phyloP scores from a whole-genome alignment of 2,888 invertebrate species.

The Habroteleia sp. region DNA sequence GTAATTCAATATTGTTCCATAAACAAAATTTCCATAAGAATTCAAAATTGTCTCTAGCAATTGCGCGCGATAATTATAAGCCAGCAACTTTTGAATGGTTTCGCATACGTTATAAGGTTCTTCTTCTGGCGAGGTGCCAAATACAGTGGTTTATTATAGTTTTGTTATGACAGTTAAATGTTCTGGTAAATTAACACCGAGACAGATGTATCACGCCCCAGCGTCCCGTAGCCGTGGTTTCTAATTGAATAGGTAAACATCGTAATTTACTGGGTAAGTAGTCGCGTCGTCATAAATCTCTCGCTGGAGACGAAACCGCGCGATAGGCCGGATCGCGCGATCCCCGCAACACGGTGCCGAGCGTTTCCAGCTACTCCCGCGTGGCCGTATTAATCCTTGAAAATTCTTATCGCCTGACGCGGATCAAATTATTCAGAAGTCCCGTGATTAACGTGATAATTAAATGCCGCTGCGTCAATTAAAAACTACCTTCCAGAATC shows the following conservation, averaged over 20 bases:
- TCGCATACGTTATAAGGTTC: slow-evolving; percentile 71
- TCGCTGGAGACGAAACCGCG: slow-evolving; percentile 70
- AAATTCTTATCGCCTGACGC: slow-evolving; percentile 60
- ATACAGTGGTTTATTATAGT: slow-evolving; percentile 79
- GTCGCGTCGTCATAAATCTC: slow-evolving; percentile 77
- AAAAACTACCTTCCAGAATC: slow-evolving; percentile 13
- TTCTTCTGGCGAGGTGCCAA: slow-evolving; percentile 68
- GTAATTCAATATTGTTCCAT: no score
- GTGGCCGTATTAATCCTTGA: slow-evolving; percentile 50
- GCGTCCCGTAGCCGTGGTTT: slow-evolving; percentile 71
- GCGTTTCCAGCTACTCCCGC: slow-evolving; percentile 30
- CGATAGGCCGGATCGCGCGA: slow-evolving; percentile 41
- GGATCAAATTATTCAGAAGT: slow-evolving; percentile 42
- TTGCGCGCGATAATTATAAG: slow-evolving; percentile 11
- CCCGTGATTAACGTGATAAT: slow-evolving; percentile 59
- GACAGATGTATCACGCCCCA: slow-evolving; percentile 78
- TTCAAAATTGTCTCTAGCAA: background rate
- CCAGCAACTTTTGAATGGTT: slow-evolving; percentile 64
- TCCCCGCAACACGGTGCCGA: slow-evolving; percentile 27
- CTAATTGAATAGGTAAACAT: slow-evolving; percentile 81
- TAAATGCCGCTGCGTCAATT: slow-evolving; percentile 17
- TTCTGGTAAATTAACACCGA: slow-evolving; percentile 80
- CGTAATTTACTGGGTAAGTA: slow-evolving; percentile 79
- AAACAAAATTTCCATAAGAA: background rate
- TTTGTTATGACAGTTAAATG: slow-evolving; percentile 80